These are phyloP conservation scores for Sthenelais limicola DNA, from an alignment of 2,888 invertebrate species.

Conservation along the genomic window DNA sequence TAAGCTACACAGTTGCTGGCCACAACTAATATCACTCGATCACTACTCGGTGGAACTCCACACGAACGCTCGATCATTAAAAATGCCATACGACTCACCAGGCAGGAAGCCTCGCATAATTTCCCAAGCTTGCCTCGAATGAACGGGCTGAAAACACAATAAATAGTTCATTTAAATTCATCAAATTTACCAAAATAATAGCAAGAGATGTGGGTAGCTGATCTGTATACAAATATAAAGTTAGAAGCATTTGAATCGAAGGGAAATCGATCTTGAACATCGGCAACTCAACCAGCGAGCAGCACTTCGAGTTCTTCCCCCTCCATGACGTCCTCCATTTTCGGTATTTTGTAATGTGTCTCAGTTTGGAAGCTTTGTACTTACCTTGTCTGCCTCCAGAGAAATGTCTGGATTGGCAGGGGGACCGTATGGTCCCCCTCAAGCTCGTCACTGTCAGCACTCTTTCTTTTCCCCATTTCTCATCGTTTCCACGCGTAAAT, in stretches of 20 bases:
- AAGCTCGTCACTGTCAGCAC: constrained; percentile 58
- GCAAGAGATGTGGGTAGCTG: neutral
- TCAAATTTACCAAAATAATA: neutral
- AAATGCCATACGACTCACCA: too few relatives aligned
- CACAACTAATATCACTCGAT: too few relatives aligned
- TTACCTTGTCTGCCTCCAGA: constrained; percentile 94
- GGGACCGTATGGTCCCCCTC: constrained; percentile 78
- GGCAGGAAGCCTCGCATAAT: constrained; percentile 96
- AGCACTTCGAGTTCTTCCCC: too few relatives aligned
- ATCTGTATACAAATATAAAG: neutral
- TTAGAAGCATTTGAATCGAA: constrained; percentile 1
- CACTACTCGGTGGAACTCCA: too few relatives aligned
- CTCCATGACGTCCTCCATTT: too few relatives aligned
- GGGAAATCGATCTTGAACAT: neutral
- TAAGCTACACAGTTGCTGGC: too few relatives aligned
- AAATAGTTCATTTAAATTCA: constrained; percentile 21
- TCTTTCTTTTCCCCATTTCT: constrained; percentile 70
- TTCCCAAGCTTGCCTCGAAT: constrained; percentile 95
- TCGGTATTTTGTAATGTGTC: neutral
- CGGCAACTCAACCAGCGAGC: neutral
- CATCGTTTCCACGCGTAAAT: too few relatives aligned
- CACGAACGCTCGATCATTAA: too few relatives aligned
- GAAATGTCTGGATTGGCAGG: constrained; percentile 95
- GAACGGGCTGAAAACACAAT: constrained; percentile 84
- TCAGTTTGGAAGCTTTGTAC: neutral